Conservation (phyloP, 2,797 vertebrate species). For the Falco biarmicus region DNA sequence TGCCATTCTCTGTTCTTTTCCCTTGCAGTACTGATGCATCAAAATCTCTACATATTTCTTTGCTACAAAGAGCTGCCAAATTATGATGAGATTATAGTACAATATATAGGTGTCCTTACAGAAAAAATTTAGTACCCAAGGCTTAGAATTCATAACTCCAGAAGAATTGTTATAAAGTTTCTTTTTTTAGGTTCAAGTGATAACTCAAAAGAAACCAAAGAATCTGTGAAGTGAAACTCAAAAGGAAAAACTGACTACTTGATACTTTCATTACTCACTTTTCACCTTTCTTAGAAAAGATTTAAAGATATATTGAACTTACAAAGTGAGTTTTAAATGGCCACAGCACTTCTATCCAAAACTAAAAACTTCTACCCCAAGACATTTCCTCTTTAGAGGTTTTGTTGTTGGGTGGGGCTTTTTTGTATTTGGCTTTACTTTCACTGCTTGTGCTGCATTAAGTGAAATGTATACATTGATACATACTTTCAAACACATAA, state of each 20-base stretch:
- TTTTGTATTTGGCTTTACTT: conserved; percentile 5
- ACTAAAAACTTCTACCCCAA: not conserved
- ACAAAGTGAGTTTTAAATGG: not conserved
- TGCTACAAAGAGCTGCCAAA: not conserved
- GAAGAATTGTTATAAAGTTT: not conserved
- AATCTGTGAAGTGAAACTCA: not conserved
- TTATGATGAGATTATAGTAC: not conserved
- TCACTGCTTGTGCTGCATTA: not conserved
- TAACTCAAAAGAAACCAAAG: not conserved
- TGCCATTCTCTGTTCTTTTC: not conserved
- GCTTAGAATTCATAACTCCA: not conserved
- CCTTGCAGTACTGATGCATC: not conserved
- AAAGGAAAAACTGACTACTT: not conserved
- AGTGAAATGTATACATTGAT: not conserved
- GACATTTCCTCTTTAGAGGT: not conserved
- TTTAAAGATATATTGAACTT: not conserved
- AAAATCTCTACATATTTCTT: not conserved
- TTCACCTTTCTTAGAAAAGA: not conserved
- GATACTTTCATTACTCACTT: not conserved
- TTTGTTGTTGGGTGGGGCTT: not conserved
- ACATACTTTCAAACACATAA: conserved; percentile 45
- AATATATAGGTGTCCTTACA: not conserved
- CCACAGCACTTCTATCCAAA: not conserved
- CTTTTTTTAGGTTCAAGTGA: not conserved
- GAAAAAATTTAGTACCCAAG: not conserved